A percentile compares a stretch with the other conserved stretches of the same genome.
Conservation (phyloP, 2,797 vertebrate genomes). For the Sternarchorhynchus goeldii region DNA sequence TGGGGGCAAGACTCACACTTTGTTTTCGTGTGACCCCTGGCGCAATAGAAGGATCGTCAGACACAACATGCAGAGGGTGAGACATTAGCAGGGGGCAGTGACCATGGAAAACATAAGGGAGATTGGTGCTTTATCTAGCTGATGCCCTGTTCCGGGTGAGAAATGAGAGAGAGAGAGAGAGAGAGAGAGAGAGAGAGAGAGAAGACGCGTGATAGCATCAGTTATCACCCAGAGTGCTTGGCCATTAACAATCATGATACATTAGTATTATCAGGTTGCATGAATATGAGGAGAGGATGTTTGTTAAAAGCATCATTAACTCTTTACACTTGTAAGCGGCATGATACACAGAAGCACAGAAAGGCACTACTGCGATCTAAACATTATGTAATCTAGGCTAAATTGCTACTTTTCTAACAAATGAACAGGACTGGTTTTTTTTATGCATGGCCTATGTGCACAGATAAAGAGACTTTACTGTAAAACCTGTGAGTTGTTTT, state of each 20-base stretch:
- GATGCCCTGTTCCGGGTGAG: constrained; percentile 43
- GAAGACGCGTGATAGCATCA: constrained; percentile 73
- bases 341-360: constrained; percentile 31
- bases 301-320: constrained; percentile 77
- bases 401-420: neutral
- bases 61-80: constrained; percentile 33
- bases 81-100: constrained; percentile 6
- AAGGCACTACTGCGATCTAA: constrained; percentile 19
- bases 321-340: constrained; percentile 47
- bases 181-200: constrained; percentile 29
- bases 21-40: constrained; percentile 61
- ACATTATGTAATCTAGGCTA: neutral
- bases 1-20: constrained; percentile 56
- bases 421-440: neutral
- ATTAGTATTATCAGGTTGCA: constrained; percentile 78
- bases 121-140: constrained; percentile 34
- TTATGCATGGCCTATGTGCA: too few relatives aligned
- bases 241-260: constrained; percentile 78
- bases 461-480: too few relatives aligned
- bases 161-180: constrained; percentile 35
- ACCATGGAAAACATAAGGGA: constrained; percentile 15
- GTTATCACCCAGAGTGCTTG: constrained; percentile 77
- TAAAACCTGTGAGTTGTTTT: too few relatives aligned
- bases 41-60: constrained; percentile 52
- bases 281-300: constrained; percentile 76